Evolutionary conservation across 1,140 invertebrate genomes (phyloP), one percentile per base, ranked within the genome.

Genomic region (Contarinia nasturtii): DNA sequence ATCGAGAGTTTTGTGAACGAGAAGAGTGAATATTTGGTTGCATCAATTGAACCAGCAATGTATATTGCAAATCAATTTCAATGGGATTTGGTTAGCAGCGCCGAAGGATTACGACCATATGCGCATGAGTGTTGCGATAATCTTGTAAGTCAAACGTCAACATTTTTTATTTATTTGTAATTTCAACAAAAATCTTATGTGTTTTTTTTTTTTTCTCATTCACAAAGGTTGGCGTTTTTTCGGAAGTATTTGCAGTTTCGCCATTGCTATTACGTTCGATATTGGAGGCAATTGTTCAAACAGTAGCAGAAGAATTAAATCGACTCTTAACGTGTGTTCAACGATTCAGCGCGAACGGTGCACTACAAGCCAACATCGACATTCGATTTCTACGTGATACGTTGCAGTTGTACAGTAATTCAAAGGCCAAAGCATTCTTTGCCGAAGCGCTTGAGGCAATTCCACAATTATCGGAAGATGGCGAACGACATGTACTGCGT

Each of bases 31-130:
- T 88, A 89, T 3, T 67, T 94, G 0, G 83, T 94, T 19, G 90
- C 90, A 17, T 87, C 83, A 14, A 91, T 97, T 51, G 91, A 96
- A 66, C 86, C 86, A 2, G 89, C 84, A 38, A 95, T 97, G 90
- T 94, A 93, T 64, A 67, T 86, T 52, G 87, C 87, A 1, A 27
- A 27, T n/a, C 70, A 78, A 38, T 86, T 93, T 59, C 82, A 86
- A 54, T 91, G 89, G 80, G 78, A 84, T 50, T 79, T 76, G 2
- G 78, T 80, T 53, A 71, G 77, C 48, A 71, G 77, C 48, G 78
- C 80, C 1, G 74, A 71, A 18, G 85, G 88, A 59, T 75, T 93
- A 1, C 68, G 86, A 41, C 86, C 84, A 0, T 97, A 96, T 54
- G 80, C 88, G 1, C 92, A 95, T 63, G 88, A 95, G 67, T 86